Conservation (phyloP, 2,888 invertebrate genomes). For the Lithophane socia region DNA sequence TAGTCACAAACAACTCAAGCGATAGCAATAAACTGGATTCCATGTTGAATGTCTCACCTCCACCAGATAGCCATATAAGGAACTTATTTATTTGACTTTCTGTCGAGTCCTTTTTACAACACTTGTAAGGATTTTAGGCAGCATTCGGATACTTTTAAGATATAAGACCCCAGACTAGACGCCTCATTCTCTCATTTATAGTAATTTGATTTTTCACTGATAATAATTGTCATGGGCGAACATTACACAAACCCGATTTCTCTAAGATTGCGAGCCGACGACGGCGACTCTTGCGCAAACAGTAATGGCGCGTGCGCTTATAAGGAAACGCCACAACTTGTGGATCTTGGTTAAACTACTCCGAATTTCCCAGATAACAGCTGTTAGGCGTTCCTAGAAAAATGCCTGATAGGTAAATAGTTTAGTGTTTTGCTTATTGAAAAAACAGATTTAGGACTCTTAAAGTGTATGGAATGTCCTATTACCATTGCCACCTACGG, state of each 20-base stretch:
- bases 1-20: neutral
- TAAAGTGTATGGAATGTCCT: constrained; percentile 34
- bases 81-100: constrained; percentile 14
- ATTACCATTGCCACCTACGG: neutral
- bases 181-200: neutral
- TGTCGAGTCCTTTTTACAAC: neutral
- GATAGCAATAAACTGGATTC: neutral
- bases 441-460: constrained; percentile 33
- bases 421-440: constrained; percentile 53
- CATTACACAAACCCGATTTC: constrained; percentile 83
- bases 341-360: constrained; percentile 73
- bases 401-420: constrained; percentile 44
- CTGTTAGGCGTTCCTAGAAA: constrained; percentile 62
- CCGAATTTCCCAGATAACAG: constrained; percentile 71
- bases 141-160: neutral
- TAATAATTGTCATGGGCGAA: constrained; percentile 63
- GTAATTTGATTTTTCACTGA: constrained; percentile 45
- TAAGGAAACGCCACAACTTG: constrained; percentile 77
- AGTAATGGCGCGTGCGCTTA: constrained; percentile 76
- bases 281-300: constrained; percentile 75
- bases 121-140: neutral
- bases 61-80: neutral
- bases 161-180: neutral
- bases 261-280: constrained; percentile 71
- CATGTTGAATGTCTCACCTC: neutral